Evolutionary conservation across 2,888 invertebrate genomes (phyloP), one percentile per base, ranked within the genome.

Genomic region (Teleiodes luculella): DNA sequence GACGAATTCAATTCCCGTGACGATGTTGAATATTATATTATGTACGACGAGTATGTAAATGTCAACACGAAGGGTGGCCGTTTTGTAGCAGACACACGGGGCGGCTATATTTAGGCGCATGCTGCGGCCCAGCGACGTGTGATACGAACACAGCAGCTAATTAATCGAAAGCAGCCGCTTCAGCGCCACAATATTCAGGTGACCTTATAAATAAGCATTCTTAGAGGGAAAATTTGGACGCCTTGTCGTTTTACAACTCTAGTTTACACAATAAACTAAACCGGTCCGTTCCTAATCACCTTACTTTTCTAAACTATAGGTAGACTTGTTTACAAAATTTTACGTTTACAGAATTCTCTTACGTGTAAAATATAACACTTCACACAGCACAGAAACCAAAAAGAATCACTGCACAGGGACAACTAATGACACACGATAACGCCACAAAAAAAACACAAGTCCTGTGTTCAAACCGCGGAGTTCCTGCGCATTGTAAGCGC

Each of bases 51-150:
- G 49, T 49, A 48, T 48, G 36, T 36, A 49, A 49, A 57, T 66
- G 65, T 68, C 67, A 73, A 58, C 68, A 64, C 65, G 65, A 65
- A 73, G 78, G 76, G 77, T 74, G 71, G 72, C 60, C 70, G 68
- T 10, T 37, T 64, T 57, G 55, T 53, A 58, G 62, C 66, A 57
- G 60, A 60, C 56, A 67, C 68, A 68, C 74, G 65, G 61, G 66
- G 47, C 51, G 56, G 69, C 80, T 88, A 86, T 84, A 85, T 81
- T 83, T 87, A 86, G 83, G 76, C 60, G 67, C 69, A 68, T 70
- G 68, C 67, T 65, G 66, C 67, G 66, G 72, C 61, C 69, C 79
- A 80, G 57, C 74, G 81, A 77, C 69, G 78, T 82, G 80, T 83
- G 77, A 78, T 75, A 69, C 67, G 67, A 76, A 75, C 75, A 63